A percentile compares a stretch with the other conserved stretches of the same genome.
These are phyloP conservation scores for Pseudachorutes palmiensis DNA, from an alignment of 1,140 invertebrate species.

Conservation along the genomic window DNA sequence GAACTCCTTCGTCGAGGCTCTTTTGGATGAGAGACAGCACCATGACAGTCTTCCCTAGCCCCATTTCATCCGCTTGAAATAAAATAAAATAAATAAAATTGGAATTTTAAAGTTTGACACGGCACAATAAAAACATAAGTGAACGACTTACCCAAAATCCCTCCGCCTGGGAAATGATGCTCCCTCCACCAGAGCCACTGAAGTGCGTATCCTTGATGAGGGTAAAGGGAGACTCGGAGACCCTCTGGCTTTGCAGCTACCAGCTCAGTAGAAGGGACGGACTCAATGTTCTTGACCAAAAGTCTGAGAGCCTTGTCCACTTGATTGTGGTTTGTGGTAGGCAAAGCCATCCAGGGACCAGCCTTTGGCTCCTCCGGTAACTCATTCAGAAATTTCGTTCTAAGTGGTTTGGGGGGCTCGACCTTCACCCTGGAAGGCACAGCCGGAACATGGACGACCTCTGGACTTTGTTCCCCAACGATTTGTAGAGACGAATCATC, in stretches of 20 bases:
- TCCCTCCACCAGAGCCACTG: constrained; percentile 86
- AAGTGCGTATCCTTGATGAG: constrained; percentile 77
- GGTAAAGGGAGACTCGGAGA: constrained; percentile 63
- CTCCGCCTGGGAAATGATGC: constrained; percentile 67
- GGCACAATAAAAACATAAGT: background rate
- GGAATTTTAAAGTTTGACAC: constrained; percentile 22
- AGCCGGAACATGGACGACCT: too few species aligned
- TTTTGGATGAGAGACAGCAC: constrained; percentile 73
- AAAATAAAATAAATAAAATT: constrained; percentile 17
- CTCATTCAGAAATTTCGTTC: background rate
- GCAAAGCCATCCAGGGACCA: background rate
- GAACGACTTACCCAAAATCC: constrained; percentile 54
- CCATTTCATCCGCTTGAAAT: constrained; percentile 95
- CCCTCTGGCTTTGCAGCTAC: constrained; percentile 54
- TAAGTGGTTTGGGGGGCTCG: background rate
- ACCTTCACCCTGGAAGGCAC: background rate
- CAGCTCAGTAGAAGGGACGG: constrained; percentile 39
- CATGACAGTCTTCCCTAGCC: constrained; percentile 82
- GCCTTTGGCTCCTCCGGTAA: background rate
- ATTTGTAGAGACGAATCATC: too few species aligned
- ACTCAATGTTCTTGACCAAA: background rate
- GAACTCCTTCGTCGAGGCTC: background rate
- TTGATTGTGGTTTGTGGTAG: background rate
- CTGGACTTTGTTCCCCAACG: too few species aligned
- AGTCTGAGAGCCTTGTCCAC: background rate